A percentile compares a stretch with the other conserved stretches of the same genome.
phyloP scores from a whole-genome alignment of 2,888 invertebrate species.

The Hipparchia sbordonii region DNA sequence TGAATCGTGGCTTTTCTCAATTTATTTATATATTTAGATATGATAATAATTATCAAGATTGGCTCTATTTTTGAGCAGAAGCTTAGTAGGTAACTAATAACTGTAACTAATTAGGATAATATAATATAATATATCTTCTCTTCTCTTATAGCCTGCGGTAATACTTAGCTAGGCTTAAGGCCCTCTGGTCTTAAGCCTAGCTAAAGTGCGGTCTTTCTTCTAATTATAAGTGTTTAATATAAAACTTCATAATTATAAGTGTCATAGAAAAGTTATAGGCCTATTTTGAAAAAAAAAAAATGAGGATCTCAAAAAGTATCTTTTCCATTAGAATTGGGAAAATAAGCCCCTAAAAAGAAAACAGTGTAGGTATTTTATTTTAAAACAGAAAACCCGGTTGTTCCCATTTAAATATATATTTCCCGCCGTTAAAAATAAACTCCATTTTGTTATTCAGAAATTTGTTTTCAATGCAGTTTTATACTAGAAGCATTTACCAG shows the following conservation, averaged over 20 bases:
- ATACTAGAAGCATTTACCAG: slow-evolving; percentile 18
- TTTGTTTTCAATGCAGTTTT: slow-evolving; percentile 21
- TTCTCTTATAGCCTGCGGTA: too few species aligned
- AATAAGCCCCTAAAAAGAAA: not conserved
- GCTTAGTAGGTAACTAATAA: too few species aligned
- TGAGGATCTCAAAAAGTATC: not conserved
- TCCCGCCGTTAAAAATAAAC: slow-evolving; percentile 12
- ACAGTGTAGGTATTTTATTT: not conserved
- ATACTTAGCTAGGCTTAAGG: too few species aligned
- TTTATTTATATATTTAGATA: not conserved
- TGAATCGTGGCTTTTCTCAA: not conserved
- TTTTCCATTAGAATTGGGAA: not conserved
- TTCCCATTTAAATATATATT: slow-evolving; percentile 5
- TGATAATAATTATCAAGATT: too few species aligned
- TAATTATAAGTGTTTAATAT: too few species aligned
- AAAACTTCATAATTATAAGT: too few species aligned
- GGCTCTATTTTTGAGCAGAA: too few species aligned
- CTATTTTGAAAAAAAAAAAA: not conserved
- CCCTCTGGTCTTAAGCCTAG: too few species aligned
- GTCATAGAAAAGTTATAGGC: too few species aligned
- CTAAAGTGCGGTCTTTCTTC: too few species aligned
- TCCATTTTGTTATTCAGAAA: slow-evolving; percentile 18
- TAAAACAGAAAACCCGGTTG: not conserved
- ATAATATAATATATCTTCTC: too few species aligned
- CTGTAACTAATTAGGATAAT: too few species aligned